Evolutionary conservation across 2,888 invertebrate genomes (phyloP), one percentile per base, ranked within the genome.

Genomic region (Molanna angustata): DNA sequence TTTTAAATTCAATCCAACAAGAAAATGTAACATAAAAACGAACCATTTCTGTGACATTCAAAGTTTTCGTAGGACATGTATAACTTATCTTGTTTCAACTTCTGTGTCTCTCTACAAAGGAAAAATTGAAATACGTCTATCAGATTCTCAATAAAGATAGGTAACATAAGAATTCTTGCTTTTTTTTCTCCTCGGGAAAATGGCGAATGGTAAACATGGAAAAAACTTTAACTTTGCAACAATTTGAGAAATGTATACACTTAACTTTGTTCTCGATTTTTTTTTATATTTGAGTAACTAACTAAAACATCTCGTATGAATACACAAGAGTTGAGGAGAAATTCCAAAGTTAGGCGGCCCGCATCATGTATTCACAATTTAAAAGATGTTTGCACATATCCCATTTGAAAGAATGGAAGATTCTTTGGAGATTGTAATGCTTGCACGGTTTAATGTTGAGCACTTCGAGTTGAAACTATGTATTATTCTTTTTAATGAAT

Each of bases 381-480:
- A 48, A 40, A 42, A 46, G 46, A 51, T 54, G 54, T 54, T 57
- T 54, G 54, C 54, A 40, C 57, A 57, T 48, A 57, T 51, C 44
- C 27, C 45, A 54, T 49, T 22, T 57, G 32, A 49, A 19, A 22
- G 19, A 39, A 51, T 44, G 40, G 44, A 20, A 32, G 18, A 54
- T 50, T 54, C 53, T 54, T 53, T 50, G 21, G 48, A 42, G 41
- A 22, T 47, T 46, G 27, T 52, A 35, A 4, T 35, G 33, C 35
- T 39, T 45, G 45, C 40, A 21, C 14, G 16, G 7, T n/a, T 21
- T 19, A 50, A 50, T 44, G 22, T 31, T 17, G 43, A 39, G 17
- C 20, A 22, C 16, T 19, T 46, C 14, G 40, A 32, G 46, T 32
- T 21, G 21, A 27, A 46, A 43, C 46, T n/a, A n/a, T n/a, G n/a